phyloP scores from a whole-genome alignment of 2,888 invertebrate species.

The Epinotia nisella region DNA sequence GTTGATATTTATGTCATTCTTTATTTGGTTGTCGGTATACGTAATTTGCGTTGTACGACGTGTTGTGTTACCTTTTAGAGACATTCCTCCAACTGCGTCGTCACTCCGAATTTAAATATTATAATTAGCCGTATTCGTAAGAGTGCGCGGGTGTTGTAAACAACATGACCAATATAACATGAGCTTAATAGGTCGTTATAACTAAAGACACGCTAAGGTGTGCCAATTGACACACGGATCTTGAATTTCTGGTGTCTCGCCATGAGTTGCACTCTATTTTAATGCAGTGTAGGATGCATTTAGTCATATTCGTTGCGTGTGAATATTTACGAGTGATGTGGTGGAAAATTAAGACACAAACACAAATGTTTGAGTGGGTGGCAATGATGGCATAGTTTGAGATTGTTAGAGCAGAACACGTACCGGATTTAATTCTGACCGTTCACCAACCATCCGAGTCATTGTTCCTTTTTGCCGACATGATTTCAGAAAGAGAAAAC shows the following conservation, averaged over 20 bases:
- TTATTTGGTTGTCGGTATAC: neutral
- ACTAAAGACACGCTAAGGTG: constrained; percentile 30
- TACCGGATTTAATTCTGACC: constrained; percentile 4
- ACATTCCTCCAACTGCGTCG: constrained; percentile 23
- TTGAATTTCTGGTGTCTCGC: constrained; percentile 45
- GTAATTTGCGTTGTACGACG: neutral
- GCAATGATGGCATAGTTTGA: neutral
- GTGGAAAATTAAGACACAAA: constrained; percentile 3
- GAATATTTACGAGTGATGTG: neutral
- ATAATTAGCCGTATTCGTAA: constrained; percentile 54
- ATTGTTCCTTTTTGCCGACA: constrained; percentile 1
- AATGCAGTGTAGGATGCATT: constrained; percentile 62
- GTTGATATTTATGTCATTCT: neutral
- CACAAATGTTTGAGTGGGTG: neutral
- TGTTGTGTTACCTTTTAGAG: constrained; percentile 13
- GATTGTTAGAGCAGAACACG: neutral
- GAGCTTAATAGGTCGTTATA: constrained; percentile 46
- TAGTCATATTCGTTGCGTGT: constrained; percentile 64
- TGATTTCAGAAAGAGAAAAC: neutral
- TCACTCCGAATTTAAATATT: constrained; percentile 52
- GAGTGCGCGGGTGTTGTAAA: constrained; percentile 48
- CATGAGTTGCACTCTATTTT: constrained; percentile 61
- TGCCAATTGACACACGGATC: constrained; percentile 34
- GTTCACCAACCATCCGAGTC: neutral
- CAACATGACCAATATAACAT: constrained; percentile 51